Conservation (phyloP, 2,113 vertebrate species). For the Propithecus coquereli region DNA sequence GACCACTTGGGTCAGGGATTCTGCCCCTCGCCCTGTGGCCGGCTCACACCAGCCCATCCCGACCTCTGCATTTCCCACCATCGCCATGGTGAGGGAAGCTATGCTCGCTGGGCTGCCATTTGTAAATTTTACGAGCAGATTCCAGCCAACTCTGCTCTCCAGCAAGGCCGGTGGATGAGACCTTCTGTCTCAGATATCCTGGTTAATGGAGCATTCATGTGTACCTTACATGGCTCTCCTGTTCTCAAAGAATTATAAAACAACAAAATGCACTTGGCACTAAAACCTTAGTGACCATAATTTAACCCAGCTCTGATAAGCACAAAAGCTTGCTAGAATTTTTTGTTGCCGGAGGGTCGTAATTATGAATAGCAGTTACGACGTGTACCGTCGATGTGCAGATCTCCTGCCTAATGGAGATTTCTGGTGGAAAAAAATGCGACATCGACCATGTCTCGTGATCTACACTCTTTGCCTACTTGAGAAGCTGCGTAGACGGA, state of each 20-base stretch:
- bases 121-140: not conserved
- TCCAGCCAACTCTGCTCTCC: not conserved
- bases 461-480: not conserved
- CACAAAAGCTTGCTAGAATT: not conserved
- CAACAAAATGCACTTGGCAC: slow-evolving; percentile 11
- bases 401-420: not conserved
- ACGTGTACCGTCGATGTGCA: not conserved
- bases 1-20: not conserved
- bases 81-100: not conserved
- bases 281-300: not conserved
- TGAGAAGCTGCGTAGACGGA: not conserved
- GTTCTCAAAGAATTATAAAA: slow-evolving; percentile 11
- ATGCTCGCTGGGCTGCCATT: fast-evolving
- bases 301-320: slow-evolving; percentile 37
- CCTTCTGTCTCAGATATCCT: slow-evolving; percentile 28
- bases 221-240: not conserved
- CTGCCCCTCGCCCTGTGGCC: fast-evolving
- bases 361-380: not conserved
- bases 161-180: not conserved
- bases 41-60: not conserved
- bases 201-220: not conserved
- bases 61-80: not conserved
- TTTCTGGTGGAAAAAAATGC: not conserved
- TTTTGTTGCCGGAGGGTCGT: not conserved
- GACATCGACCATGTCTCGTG: not conserved